Conservation (phyloP, 2,113 vertebrate species). For the Heterotilapia buettikoferi region DNA sequence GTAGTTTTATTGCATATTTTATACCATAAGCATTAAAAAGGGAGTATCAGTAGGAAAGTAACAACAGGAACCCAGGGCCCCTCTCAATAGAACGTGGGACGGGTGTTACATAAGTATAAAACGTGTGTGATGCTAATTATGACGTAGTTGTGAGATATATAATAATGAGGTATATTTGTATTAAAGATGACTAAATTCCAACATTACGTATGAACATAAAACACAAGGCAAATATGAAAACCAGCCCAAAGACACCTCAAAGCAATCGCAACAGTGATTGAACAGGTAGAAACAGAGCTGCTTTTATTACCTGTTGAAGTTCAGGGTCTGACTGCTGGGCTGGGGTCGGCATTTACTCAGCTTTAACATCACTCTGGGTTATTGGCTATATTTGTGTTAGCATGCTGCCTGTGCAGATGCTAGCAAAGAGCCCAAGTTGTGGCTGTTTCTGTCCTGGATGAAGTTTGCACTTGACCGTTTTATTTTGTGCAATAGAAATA, state of each 20-base stretch:
- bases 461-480: not conserved
- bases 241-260: not conserved
- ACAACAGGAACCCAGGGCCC: too few relatives aligned
- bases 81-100: too few relatives aligned
- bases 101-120: too few relatives aligned
- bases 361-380: not conserved
- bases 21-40: too few relatives aligned
- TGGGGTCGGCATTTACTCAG: accelerated
- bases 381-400: not conserved
- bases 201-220: not conserved
- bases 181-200: not conserved
- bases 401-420: not conserved
- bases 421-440: not conserved
- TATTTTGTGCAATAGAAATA: not conserved
- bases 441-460: not conserved
- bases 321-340: not conserved
- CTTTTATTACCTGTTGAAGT: not conserved
- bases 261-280: not conserved
- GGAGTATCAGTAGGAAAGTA: too few relatives aligned
- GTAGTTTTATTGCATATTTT: too few relatives aligned
- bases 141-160: not conserved
- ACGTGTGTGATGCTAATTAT: not conserved
- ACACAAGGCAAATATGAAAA: not conserved
- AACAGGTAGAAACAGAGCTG: not conserved
- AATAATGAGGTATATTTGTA: not conserved